phyloP scores from a whole-genome alignment of 53 echinoderm and acorn worm genomes.

The Astropecten irregularis region DNA sequence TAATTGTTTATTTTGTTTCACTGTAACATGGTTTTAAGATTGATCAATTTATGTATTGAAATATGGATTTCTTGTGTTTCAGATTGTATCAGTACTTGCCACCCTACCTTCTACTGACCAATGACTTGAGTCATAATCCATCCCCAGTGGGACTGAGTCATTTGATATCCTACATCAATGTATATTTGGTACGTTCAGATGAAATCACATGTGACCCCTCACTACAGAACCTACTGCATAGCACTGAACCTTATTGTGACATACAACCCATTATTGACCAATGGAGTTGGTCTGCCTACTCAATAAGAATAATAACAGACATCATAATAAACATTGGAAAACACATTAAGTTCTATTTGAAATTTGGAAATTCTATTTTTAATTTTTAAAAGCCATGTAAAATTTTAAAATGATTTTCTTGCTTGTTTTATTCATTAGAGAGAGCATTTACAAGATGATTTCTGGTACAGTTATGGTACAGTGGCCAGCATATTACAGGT shows the following conservation, averaged over 20 bases:
- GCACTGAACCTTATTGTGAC: no score
- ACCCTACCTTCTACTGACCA: background rate
- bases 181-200: background rate
- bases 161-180: background rate
- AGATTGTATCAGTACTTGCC: background rate
- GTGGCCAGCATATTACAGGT: conserved; percentile 18
- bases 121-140: background rate
- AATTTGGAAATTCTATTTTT: no score
- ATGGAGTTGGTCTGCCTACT: no score
- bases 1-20: no score
- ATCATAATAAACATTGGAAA: no score
- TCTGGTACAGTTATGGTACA: conserved; percentile 1
- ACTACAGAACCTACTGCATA: no score
- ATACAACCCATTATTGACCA: no score
- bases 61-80: background rate
- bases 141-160: background rate
- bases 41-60: no score
- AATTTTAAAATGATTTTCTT: background rate
- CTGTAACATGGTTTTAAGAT: no score
- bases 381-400: background rate
- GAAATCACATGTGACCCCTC: no score
- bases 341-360: no score
- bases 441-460: conserved; percentile 10
- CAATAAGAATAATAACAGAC: no score
- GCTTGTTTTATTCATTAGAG: background rate